A percentile compares a stretch with the other conserved stretches of the same genome.
These are phyloP conservation scores for Epiblema foenella DNA, from an alignment of 2,888 invertebrate genomes.

Conservation along the genomic window DNA sequence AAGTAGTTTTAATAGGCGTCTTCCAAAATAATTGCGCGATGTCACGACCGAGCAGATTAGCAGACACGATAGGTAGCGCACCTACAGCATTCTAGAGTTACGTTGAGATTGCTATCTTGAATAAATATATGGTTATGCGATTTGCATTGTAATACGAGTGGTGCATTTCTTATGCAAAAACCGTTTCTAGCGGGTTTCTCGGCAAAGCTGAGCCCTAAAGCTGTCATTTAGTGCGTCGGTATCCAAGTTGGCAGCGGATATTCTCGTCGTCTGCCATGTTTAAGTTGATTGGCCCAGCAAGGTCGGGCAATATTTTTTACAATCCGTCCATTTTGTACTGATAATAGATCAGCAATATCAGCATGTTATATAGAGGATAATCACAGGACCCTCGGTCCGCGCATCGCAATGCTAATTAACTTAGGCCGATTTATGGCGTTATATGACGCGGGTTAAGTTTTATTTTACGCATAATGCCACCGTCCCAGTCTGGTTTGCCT, in stretches of 20 bases:
- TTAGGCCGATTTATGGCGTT: conserved; percentile 20
- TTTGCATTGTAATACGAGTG: conserved; percentile 30
- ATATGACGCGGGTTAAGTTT: conserved; percentile 30
- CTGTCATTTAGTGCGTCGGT: conserved; percentile 35
- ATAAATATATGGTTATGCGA: conserved; percentile 33
- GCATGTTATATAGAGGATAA: conserved; percentile 40
- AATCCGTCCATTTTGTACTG: conserved; percentile 38
- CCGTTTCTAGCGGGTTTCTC: conserved; percentile 26
- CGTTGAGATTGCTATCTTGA: conserved; percentile 21
- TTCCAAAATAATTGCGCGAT: conserved; percentile 20
- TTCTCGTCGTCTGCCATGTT: conserved; percentile 36
- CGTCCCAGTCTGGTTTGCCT: background rate
- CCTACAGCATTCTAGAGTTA: conserved; percentile 24
- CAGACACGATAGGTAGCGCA: conserved; percentile 21
- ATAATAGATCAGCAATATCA: conserved; percentile 43
- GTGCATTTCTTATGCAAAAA: conserved; percentile 26
- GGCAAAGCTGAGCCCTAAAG: conserved; percentile 36
- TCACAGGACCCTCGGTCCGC: conserved; percentile 32
- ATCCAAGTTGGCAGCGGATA: conserved; percentile 38
- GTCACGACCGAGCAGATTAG: conserved; percentile 18
- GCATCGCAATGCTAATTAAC: conserved; percentile 24
- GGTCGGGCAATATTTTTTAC: conserved; percentile 47
- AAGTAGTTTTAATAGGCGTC: conserved; percentile 17
- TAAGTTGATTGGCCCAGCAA: conserved; percentile 54
- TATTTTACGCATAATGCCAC: conserved; percentile 17